A percentile compares a stretch with the other conserved stretches of the same genome.
Evolutionary conservation across 1,140 invertebrate genomes (phyloP).

Genomic region (Daktulosphaira vitifoliae): DNA sequence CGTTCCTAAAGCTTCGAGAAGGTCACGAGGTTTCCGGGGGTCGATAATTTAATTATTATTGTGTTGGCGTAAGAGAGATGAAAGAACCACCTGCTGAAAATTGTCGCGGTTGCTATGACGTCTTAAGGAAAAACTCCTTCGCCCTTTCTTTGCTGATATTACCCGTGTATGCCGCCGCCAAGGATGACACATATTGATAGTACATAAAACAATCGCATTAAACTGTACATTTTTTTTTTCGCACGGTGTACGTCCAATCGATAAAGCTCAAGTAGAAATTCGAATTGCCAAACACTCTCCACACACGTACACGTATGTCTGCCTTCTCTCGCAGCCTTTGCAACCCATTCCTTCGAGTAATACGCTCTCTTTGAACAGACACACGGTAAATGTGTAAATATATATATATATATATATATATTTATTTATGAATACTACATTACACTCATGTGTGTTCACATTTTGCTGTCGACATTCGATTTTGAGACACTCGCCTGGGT

Average conservation of each 20-base stretch:
- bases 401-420: not conserved
- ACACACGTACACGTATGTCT: not conserved
- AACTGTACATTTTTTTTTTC: too few species aligned
- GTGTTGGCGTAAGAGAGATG: too few species aligned
- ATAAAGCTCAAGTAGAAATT: conserved; percentile 19
- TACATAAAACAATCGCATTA: too few species aligned
- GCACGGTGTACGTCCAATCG: not conserved
- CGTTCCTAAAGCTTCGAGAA: not conserved
- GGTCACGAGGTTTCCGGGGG: conserved; percentile 20
- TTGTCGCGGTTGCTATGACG: too few species aligned
- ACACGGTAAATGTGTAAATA: conserved; percentile 4
- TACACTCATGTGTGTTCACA: too few species aligned
- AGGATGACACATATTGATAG: too few species aligned
- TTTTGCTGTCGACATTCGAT: conserved; percentile 28
- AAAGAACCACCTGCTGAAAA: conserved; percentile 21
- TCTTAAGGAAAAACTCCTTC: too few species aligned
- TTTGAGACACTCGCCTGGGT: conserved; percentile 5
- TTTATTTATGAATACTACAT: not conserved
- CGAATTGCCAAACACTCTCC: not conserved
- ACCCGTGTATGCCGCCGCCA: too few species aligned
- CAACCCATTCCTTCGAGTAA: not conserved
- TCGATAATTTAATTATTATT: conserved; percentile 28
- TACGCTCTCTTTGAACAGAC: conserved; percentile 26
- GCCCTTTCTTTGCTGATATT: too few species aligned
- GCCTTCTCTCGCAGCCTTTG: not conserved